Percentiles rank a stretch among this genome's conserved stretches.
Conservation (phyloP, 2,888 invertebrate species). For the Noctua janthe region DNA sequence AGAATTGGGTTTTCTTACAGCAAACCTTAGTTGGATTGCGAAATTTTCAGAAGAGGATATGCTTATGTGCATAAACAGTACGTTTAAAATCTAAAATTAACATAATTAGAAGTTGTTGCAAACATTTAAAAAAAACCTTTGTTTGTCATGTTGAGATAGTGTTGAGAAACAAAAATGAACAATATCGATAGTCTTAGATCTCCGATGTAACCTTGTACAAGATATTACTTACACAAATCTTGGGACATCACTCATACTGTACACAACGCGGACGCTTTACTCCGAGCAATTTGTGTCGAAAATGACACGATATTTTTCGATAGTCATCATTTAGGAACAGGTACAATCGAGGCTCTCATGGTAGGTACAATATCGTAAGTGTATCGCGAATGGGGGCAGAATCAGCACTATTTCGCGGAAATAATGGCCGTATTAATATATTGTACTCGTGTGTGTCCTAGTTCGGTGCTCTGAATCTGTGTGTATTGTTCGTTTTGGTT, state of each 20-base stretch:
- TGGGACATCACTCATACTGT: slow-evolving; percentile 39
- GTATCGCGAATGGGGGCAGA: slow-evolving; percentile 40
- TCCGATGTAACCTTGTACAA: slow-evolving; percentile 25
- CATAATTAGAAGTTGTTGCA: not conserved
- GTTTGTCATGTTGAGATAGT: not conserved
- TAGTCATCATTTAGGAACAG: slow-evolving; percentile 52
- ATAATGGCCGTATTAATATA: slow-evolving; percentile 45
- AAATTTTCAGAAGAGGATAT: too few species aligned
- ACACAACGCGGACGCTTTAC: slow-evolving; percentile 12
- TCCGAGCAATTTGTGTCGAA: slow-evolving; percentile 47
- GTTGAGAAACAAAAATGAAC: slow-evolving; percentile 8
- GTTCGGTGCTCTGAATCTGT: slow-evolving; percentile 31
- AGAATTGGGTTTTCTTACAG: too few species aligned
- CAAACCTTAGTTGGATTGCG: too few species aligned
- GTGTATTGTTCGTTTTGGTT: slow-evolving; percentile 25
- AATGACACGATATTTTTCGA: slow-evolving; percentile 42
- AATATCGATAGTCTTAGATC: slow-evolving; percentile 7
- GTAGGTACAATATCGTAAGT: slow-evolving; percentile 35
- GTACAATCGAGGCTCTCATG: slow-evolving; percentile 14
- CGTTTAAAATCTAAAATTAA: too few species aligned
- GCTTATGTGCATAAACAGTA: too few species aligned
- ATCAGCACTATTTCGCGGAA: slow-evolving; percentile 47
- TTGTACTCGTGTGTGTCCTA: slow-evolving; percentile 30
- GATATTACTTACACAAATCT: slow-evolving; percentile 45
- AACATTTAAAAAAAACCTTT: not conserved